Evolutionary conservation across 2,113 vertebrate species (phyloP).

Genomic region (Anser brachyrhynchus): DNA sequence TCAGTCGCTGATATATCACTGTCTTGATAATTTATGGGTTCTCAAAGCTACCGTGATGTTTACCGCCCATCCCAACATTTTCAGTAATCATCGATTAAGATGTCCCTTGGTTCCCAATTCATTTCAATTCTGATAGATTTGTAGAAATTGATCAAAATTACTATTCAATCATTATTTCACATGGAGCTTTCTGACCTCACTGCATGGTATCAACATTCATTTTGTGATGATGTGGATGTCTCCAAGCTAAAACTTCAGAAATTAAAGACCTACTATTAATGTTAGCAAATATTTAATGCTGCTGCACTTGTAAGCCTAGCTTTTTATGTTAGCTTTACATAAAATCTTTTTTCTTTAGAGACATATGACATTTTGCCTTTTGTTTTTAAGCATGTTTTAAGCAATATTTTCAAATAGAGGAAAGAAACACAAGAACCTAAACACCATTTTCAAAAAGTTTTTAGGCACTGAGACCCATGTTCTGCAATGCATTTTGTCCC

Average conservation of each 20-base stretch:
- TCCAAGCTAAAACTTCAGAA: not conserved
- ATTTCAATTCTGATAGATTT: not conserved
- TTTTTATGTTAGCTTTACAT: not conserved
- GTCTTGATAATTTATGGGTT: slow-evolving; percentile 69
- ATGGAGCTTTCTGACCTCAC: not conserved
- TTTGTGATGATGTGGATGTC: not conserved
- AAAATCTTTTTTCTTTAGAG: not conserved
- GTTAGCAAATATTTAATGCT: not conserved
- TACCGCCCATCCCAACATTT: not conserved
- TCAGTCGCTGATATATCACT: slow-evolving; percentile 68
- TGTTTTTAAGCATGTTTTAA: not conserved
- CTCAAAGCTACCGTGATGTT: slow-evolving; percentile 57
- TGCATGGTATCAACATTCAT: not conserved
- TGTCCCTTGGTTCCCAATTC: not conserved
- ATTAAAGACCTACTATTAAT: not conserved
- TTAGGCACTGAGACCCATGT: not conserved
- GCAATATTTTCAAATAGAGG: not conserved
- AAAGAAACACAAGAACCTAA: not conserved
- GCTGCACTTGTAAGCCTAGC: not conserved
- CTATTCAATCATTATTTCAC: slow-evolving; percentile 16
- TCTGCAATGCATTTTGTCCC: not conserved
- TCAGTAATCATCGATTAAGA: slow-evolving; percentile 25
- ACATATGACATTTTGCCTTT: not conserved
- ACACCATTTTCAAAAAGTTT: not conserved
- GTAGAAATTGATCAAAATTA: slow-evolving; percentile 29